Percentiles rank a stretch among this genome's conserved stretches.
These are phyloP conservation scores for Euphydryas editha DNA, from an alignment of 2,888 invertebrate genomes.

Conservation along the genomic window DNA sequence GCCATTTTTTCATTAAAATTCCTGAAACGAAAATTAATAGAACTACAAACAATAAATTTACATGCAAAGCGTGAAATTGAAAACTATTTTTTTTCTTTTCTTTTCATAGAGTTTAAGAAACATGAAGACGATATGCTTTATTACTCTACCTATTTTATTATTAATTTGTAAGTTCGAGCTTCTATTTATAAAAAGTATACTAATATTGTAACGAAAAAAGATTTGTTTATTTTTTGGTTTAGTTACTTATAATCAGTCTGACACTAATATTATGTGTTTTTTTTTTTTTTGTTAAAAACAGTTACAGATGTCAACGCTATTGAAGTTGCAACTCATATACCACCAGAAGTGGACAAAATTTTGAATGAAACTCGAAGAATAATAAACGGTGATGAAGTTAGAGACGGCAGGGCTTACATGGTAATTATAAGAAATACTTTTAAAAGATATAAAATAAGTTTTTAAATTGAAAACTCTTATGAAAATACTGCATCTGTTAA, in stretches of 20 bases:
- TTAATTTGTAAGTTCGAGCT: constrained; percentile 29
- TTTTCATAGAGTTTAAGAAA: constrained; percentile 2
- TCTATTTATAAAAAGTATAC: neutral
- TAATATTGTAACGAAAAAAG: neutral
- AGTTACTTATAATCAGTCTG: neutral
- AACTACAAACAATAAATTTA: neutral
- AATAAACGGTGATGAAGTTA: constrained; percentile 63
- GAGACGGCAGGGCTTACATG: constrained; percentile 68
- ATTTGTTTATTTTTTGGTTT: neutral
- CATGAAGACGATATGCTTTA: constrained; percentile 55
- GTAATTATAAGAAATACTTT: constrained; percentile 46
- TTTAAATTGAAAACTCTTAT: neutral
- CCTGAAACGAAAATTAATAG: neutral
- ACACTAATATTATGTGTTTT: neutral
- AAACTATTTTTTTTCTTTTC: constrained; percentile 10
- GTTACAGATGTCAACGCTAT: constrained; percentile 57
- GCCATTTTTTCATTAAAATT: constrained; percentile 10
- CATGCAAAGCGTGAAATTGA: constrained; percentile 50
- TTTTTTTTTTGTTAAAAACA: neutral
- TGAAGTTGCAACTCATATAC: constrained; percentile 61
- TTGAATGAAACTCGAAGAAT: constrained; percentile 67
- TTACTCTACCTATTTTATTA: constrained; percentile 48
- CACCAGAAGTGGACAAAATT: constrained; percentile 53
- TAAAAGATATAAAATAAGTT: neutral
- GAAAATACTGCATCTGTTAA: neutral